Base-by-base conservation (phyloP, 2,888 invertebrate species). In the Allophyes oxyacanthae region DNA sequence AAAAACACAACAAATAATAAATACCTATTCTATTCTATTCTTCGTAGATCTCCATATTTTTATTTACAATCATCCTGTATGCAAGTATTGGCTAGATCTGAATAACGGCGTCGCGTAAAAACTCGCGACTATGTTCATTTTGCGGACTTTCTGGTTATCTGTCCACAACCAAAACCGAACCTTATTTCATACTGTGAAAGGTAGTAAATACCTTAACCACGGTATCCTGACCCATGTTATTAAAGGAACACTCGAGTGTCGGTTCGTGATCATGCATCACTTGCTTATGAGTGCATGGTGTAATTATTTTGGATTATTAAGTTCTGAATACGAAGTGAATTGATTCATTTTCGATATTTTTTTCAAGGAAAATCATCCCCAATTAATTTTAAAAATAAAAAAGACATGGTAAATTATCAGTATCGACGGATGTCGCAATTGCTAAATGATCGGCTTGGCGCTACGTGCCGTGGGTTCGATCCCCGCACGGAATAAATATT, bases 211-310 rank as follows among this genome's bases (percentile, higher is more conserved):
- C 20, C 1, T 14, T 28, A 2, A 37, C 20, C n/a, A 14, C 13
- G 28, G 25, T 25, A 36, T 58, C 60, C 57, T 70, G 74, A 77
- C 70, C 72, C 61, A 75, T 69, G 75, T 85, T 83, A 77, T 84
- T 82, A 84, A 84, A 87, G 84, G 81, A 71, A 71, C 75, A 80
- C 92, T 91, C 69, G 79, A 88, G 77, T 43, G 42, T 46, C 76
- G 78, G 83, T 81, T 81, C 92, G 92, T 93, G 92, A 89, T 89
- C 90, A 84, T 80, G 92, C 92, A 93, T 93, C 92, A 92, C 90
- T 92, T 89, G 84, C 75, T 70, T 55, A 69, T 58, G 69, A 87
- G 87, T 72, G 64, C 75, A 68, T 80, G 82, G 83, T 80, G 81
- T 84, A 78, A 82, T 81, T 78, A 85, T 84, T 88, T 87, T 87